Evolutionary conservation across 2,888 invertebrate species (phyloP), one percentile per base, ranked within the genome.

Genomic region (Creontiades dilutus): DNA sequence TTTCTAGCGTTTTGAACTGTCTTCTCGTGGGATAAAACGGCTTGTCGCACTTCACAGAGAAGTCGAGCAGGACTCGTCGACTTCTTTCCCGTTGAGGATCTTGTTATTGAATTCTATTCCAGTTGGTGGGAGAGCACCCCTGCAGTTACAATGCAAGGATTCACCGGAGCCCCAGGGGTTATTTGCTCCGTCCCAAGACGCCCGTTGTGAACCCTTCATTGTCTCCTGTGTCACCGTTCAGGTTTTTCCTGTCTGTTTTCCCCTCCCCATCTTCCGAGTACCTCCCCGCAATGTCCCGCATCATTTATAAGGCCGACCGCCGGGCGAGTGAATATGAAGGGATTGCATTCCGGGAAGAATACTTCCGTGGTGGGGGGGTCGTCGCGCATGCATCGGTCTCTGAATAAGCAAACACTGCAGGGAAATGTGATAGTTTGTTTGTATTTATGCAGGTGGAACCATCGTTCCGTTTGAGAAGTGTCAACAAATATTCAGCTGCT

Each of bases 361-460:
- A 57, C 57, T 19, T 52, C 52, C 52, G 52, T 19, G 55, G 47
- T 19, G 37, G 7, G 13, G 23, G 52, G 57, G 11, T 84, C 52
- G 47, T 47, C 47, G 37, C 80, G 80, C 52, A 46, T 85, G 85
- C 85, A 85, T 85, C 47, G 85, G 52, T 19, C 61, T 75, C 46
- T 86, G 86, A 86, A 86, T 86, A 86, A 86, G 86, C 86, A 86
- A 86, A 86, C 47, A 48, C 86, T 86, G 86, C 86, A 47, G 75
- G 86, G 86, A 86, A 86, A 86, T 86, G 68, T 23, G 86, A 86
- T 86, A 86, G 86, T 86, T 86, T 86, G 86, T 86, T 86, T 86
- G 86, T 86, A 86, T 86, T 86, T 86, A 86, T 86, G 86, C 86
- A 75, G 86, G 75, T 47, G 86, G 47, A 48, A n/a, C 47, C 78